Evolutionary conservation across 2,797 vertebrate species (phyloP).

Genomic region (Mormyrus proboscirostris): DNA sequence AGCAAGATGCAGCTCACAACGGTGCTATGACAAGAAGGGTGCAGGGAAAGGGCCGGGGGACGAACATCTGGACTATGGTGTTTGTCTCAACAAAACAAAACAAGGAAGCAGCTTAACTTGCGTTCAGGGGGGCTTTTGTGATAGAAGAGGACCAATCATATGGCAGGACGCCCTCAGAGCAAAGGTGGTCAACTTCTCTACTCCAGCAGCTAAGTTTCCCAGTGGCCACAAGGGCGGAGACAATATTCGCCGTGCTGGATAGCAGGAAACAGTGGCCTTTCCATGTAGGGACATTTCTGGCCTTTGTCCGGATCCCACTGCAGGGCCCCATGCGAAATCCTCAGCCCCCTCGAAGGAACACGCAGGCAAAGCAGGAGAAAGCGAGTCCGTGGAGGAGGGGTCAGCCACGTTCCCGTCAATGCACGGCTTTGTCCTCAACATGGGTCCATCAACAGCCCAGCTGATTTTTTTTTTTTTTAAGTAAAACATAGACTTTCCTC

Average conservation of each 20-base stretch:
- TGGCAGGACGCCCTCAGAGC: not conserved
- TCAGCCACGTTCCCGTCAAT: not conserved
- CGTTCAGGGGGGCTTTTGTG: not conserved
- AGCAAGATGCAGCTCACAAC: not conserved
- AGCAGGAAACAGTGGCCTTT: not conserved
- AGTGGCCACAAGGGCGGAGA: not conserved
- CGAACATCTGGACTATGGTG: not conserved
- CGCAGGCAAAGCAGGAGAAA: not conserved
- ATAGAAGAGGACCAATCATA: not conserved
- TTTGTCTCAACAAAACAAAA: not conserved
- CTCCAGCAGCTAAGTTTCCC: not conserved
- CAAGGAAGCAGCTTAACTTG: not conserved
- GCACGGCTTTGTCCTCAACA: not conserved
- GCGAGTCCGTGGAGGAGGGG: not conserved
- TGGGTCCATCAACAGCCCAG: not conserved
- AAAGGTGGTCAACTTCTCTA: not conserved
- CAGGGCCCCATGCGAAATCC: not conserved
- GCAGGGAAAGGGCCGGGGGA: not conserved
- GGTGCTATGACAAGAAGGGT: not conserved
- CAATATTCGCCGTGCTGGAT: not conserved
- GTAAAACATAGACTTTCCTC: not conserved
- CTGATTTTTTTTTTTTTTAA: not conserved
- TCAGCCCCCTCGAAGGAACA: not conserved
- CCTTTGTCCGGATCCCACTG: not conserved
- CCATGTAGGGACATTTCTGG: not conserved